Base-by-base conservation (phyloP, 2,113 vertebrate species). In the Peromyscus maniculatus region DNA sequence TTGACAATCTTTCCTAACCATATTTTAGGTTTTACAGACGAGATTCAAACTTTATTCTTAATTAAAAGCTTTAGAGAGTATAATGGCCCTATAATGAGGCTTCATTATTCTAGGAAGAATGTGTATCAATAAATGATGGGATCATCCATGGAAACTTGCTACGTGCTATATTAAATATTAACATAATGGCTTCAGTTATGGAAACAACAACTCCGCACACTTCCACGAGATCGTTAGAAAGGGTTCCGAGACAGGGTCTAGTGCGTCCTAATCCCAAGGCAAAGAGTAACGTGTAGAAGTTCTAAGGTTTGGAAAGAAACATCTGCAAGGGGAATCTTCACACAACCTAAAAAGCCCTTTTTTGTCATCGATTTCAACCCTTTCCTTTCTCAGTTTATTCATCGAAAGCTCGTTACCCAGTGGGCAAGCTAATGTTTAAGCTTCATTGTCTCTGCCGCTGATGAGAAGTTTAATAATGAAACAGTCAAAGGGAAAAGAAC, bases 51-150 rank as follows among this genome's bases (percentile, higher is more conserved):
- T 87, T 97, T 87, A 91, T 59, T 91, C 52, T 89, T 96, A 95
- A 96, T 95, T 80, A 97, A 97, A 97, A 96, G 89, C 69, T 94
- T 93, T 57, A 39, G 28, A 92, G 59, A 88, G 33, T 91, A 84
- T 22, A 77, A 52, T 90, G 82, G 97, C 79, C 77, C 69, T 59
- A 77, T 79, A 91, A 96, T 55, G 59, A 96, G 52, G 15, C 59
- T 97, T 96, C 88, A 62, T 64, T 94, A 80, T 95, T 97, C 95
- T 94, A 95, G 74, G 84, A 95, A 97, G 91, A 97, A 96, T 94
- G 66, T 84, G 3, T 97, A 96, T 97, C 83, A 98, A 97, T 96
- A 97, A 96, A 95, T 98, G 66, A 97, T 93, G 77, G 55, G 72
- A 59, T 84, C 82, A 91, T 84, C 90, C 96, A 82, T 91, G 64